Base-by-base conservation (phyloP, 2,797 vertebrate genomes). In the Meriones psammophilus region DNA sequence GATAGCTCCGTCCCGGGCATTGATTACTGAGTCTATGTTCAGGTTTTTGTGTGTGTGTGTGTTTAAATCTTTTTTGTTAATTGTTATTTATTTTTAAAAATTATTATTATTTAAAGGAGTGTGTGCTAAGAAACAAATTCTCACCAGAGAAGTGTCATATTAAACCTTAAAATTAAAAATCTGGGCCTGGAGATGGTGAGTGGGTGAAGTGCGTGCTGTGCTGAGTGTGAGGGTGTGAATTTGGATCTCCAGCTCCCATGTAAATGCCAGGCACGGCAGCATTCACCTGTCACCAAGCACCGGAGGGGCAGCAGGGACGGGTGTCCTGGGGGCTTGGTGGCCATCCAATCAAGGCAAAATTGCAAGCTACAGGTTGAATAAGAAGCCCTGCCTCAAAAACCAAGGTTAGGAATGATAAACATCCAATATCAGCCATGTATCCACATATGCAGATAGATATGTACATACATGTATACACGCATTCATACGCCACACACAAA, bases 41-140 rank as follows among this genome's bases (percentile, higher is more conserved):
- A 94, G 50, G 50, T 50, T 50, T 50, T 50, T 50, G 2, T 50
- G 50, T 50, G 50, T 50, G 50, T 50, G 50, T 50, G 50, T 50
- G 50, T 50, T 50, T 8, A 50, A 10, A 50, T 50, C 50, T 50
- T 50, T 50, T 50, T 50, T 50, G 50, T 50, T 50, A 50, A 50
- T 50, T 50, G 8, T 50, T 50, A 50, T 50, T 50, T 50, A 50
- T 50, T 50, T 50, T 50, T 50, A 8, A 50, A 50, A 50, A 50
- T 50, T 50, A 50, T 50, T 50, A 50, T 20, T 62, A 85, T 28
- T 92, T 89, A 56, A 73, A 30, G 30, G 84, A 92, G 5, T 60
- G 71, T 73, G 17, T 92, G 30, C 42, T 93, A 76, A 92, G 50
- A 96, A 92, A 92, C 66, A 89, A 1, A 97, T 87, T 91, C 95